Evolutionary conservation across 2,113 vertebrate genomes (phyloP), one percentile per base, ranked within the genome.

Genomic region (Notothenia coriiceps): DNA sequence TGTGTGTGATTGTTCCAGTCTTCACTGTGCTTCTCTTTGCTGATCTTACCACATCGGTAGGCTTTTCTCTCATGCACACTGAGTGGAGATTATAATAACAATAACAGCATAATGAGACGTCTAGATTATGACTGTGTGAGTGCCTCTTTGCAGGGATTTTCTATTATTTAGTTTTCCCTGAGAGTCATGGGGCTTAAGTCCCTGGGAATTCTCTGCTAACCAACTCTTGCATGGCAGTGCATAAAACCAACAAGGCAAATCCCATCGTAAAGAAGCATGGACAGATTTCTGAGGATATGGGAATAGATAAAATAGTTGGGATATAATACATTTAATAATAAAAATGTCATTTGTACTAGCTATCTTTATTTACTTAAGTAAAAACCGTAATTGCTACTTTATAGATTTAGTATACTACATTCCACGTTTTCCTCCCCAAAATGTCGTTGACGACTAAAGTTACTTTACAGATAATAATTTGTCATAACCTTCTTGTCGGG

Each of bases 51-150:
- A 72, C 25, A 71, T 59, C 56, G 0, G 56, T 25, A 57, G 71
- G 49, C 55, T 71, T 77, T 64, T 75, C 69, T 69, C 65, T 77
- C 49, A 52, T 49, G 49, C 52, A 69, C 56, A 35, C 50, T 49
- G 67, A 72, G 40, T 50, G 47, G 18, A 87, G 80, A 87, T 86
- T 77, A 57, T 56, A 69, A 77, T 50, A 65, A 85, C 64, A 83
- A 29, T 63, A 83, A 75, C 61, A 73, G 55, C 44, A 85, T 77
- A 81, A 85, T 68, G 47, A 76, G 49, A 52, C 57, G 63, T 70
- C 49, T 67, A 71, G n/a, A 77, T 73, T 78, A 55, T 22, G 25
- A 63, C 12, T 70, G 64, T n/a, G 25, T 43, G 56, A 82, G 57
- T 60, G 20, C 50, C 52, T 62, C 47, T 72, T 67, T 75, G 33